Conservation (phyloP, 2,797 vertebrate species). For the Mallotus villosus region DNA sequence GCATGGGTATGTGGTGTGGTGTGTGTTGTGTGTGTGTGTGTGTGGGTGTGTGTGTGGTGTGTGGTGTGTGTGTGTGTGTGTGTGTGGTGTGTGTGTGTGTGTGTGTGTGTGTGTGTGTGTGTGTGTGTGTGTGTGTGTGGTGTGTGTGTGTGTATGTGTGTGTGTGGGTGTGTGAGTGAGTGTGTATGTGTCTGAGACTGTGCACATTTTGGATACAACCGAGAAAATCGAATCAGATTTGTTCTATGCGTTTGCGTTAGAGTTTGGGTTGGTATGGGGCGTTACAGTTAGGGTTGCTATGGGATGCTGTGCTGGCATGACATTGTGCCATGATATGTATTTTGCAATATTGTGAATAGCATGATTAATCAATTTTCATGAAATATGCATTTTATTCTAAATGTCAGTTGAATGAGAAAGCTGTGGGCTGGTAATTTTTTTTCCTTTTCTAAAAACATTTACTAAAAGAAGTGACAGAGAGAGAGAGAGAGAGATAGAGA, state of each 20-base stretch:
- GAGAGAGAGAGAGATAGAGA: too few relatives aligned
- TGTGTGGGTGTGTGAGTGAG: not conserved
- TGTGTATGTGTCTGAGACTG: not conserved
- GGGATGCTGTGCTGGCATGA: too few relatives aligned
- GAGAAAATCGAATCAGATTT: not conserved
- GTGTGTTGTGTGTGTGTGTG: not conserved
- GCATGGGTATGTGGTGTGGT: too few relatives aligned
- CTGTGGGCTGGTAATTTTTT: not conserved
- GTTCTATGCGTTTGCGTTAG: too few relatives aligned
- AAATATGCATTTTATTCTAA: not conserved
- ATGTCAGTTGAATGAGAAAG: not conserved
- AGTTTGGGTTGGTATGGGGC: too few relatives aligned
- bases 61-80: not conserved
- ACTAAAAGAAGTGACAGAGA: not conserved
- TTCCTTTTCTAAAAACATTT: not conserved
- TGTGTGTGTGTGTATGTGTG: not conserved
- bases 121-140: not conserved
- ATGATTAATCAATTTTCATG: not conserved
- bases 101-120: not conserved
- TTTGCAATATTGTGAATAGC: not conserved
- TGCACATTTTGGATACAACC: not conserved
- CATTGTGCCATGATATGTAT: too few relatives aligned
- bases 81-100: not conserved
- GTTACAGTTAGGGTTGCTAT: too few relatives aligned
- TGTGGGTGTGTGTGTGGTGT: conserved; percentile 1